These are phyloP conservation scores for Ectropis grisescens DNA, from an alignment of 1,140 invertebrate species.

Conservation along the genomic window DNA sequence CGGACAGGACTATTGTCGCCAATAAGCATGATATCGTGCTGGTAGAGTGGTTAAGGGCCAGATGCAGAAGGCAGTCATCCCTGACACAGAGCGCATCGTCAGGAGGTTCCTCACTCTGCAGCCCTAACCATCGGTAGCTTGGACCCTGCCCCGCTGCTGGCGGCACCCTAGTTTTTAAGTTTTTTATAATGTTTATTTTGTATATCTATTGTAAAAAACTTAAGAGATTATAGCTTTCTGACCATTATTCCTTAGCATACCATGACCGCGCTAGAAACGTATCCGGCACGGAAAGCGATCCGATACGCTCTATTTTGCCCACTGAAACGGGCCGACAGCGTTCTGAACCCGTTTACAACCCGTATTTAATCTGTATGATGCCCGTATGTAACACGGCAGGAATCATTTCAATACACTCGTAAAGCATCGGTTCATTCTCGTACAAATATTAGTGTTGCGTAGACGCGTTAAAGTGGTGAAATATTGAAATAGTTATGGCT, in stretches of 20 bases:
- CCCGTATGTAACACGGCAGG: not conserved
- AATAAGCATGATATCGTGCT: no score
- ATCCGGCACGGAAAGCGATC: conserved; percentile 8
- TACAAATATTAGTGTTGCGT: not conserved
- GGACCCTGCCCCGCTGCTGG: no score
- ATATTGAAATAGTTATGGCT: conserved; percentile 4
- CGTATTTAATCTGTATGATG: conserved; percentile 1
- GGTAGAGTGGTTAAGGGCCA: no score
- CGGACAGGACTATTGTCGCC: no score
- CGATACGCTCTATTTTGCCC: conserved; percentile 12
- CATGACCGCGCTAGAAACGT: conserved; percentile 13
- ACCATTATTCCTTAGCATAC: conserved; percentile 12
- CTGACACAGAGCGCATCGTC: no score
- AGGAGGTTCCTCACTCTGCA: no score
- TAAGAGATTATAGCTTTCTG: conserved; percentile 6
- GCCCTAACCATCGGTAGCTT: no score
- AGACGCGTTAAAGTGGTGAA: conserved; percentile 1
- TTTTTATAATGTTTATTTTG: no score
- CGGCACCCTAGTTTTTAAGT: no score
- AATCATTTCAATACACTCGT: not conserved
- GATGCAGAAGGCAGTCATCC: no score
- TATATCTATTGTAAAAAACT: no score
- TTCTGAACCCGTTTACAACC: conserved; percentile 2
- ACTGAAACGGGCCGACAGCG: conserved; percentile 11
- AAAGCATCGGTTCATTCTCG: not conserved